Base-by-base conservation (phyloP, 2,113 vertebrate species). In the Struthidea cinerea region DNA sequence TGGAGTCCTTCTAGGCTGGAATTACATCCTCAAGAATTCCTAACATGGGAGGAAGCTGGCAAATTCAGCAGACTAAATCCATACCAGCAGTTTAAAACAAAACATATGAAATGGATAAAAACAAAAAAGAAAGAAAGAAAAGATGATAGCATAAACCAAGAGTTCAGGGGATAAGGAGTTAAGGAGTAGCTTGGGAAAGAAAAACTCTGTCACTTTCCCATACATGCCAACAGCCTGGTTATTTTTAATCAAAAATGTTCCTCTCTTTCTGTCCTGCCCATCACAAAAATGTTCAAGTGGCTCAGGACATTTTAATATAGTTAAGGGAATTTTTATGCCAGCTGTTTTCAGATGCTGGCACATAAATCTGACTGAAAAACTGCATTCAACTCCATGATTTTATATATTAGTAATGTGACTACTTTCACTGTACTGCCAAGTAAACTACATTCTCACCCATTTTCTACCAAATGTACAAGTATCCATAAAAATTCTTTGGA, bases 221-320 rank as follows among this genome's bases (percentile, higher is more conserved):
- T 83, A 90, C 87, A 90, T 92, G 82, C 92, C 92, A 96, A 70
- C n/a, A 80, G 47, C 10, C 37, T 30, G 18, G 76, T 50, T 97
- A 96, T 94, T 95, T 96, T 95, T 78, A 95, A 90, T 68, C 33
- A 90, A 89, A 92, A 86, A 83, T n/a, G 44, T 87, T 80, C 42
- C 39, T 65, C 13, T 69, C 13, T 84, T 83, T 96, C 90, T 74
- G 35, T 56, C 57, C 75, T 81, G 68, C 44, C 47, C 69, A 33
- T 64, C 71, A 42, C 79, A 93, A 86, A 90, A 90, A 77, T 37
- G 47, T 52, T 86, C 39, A 83, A 76, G 57, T 50, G 33, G 70
- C 44, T 91, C 65, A 77, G 50, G n/a, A 59, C 28, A 63, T 71
- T 82, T 80, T 90, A 89, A 70, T 39, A 63, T 4, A 67, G 44